Percentiles rank a stretch among this genome's conserved stretches.
Evolutionary conservation across 2,113 vertebrate species (phyloP).

Genomic region (Datnioides undecimradiatus): DNA sequence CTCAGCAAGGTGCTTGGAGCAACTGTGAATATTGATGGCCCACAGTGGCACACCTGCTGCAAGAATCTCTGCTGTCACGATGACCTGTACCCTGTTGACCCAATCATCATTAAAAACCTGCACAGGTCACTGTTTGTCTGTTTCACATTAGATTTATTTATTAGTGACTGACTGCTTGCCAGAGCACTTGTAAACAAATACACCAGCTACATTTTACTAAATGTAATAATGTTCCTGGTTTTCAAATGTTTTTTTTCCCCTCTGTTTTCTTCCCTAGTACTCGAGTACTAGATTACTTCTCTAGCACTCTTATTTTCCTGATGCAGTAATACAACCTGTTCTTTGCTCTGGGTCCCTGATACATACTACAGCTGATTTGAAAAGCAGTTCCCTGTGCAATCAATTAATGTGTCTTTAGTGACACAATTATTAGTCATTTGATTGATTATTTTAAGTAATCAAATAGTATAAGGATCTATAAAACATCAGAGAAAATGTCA

Average conservation of each 20-base stretch:
- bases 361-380: neutral
- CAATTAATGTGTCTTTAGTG: too few species aligned
- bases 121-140: neutral
- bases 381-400: neutral
- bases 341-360: neutral
- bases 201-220: neutral
- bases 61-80: constrained; percentile 24
- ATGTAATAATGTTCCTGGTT: neutral
- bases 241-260: neutral
- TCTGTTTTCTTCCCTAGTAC: neutral
- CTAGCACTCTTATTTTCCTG: too few species aligned
- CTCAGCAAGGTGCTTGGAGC: constrained; percentile 54
- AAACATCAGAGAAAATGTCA: too few species aligned
- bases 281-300: too few species aligned
- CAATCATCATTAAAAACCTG: neutral
- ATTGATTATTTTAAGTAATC: too few species aligned
- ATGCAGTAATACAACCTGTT: too few species aligned
- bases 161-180: neutral
- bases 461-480: too few species aligned
- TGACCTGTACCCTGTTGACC: neutral
- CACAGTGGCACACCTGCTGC: constrained; percentile 50
- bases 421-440: too few species aligned
- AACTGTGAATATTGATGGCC: constrained; percentile 63
- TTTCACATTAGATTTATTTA: constrained; percentile 15
- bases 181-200: neutral